phyloP scores from a whole-genome alignment of 2,888 invertebrate genomes.

The Ophion obscuratus region DNA sequence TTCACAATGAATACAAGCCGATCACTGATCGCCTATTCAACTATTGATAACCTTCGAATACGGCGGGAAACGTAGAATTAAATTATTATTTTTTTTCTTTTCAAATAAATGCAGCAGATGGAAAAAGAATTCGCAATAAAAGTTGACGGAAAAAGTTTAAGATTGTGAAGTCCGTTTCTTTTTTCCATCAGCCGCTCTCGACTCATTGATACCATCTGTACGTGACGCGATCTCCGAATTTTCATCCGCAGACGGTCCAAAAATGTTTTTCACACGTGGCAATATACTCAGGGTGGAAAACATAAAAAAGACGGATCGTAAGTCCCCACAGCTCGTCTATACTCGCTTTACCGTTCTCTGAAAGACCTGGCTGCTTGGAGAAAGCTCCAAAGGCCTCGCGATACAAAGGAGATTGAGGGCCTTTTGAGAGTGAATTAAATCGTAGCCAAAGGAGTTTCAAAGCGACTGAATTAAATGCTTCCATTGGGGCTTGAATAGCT shows the following conservation, averaged over 20 bases:
- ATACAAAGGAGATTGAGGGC: constrained; percentile 19
- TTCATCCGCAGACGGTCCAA: background rate
- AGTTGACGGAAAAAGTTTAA: background rate
- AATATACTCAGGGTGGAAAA: background rate
- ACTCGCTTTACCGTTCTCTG: constrained; percentile 1
- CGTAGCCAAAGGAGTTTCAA: constrained; percentile 12
- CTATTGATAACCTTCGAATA: constrained; percentile 44
- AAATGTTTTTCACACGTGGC: constrained; percentile 13
- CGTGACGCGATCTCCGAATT: background rate
- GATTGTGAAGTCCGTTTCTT: background rate
- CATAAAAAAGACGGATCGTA: constrained; percentile 16
- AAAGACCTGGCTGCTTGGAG: background rate
- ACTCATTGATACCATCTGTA: background rate
- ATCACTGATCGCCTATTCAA: constrained; percentile 62
- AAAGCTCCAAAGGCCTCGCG: background rate
- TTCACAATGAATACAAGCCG: constrained; percentile 34
- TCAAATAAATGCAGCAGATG: background rate
- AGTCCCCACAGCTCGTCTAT: background rate
- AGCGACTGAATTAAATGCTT: constrained; percentile 20
- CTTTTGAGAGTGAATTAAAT: constrained; percentile 30
- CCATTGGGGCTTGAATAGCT: background rate
- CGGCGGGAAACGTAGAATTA: background rate
- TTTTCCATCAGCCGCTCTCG: background rate
- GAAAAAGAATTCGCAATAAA: background rate
- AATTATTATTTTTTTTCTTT: background rate